Evolutionary conservation across 1,140 invertebrate genomes (phyloP), one percentile per base, ranked within the genome.

Genomic region (Sminthurinus signatus): DNA sequence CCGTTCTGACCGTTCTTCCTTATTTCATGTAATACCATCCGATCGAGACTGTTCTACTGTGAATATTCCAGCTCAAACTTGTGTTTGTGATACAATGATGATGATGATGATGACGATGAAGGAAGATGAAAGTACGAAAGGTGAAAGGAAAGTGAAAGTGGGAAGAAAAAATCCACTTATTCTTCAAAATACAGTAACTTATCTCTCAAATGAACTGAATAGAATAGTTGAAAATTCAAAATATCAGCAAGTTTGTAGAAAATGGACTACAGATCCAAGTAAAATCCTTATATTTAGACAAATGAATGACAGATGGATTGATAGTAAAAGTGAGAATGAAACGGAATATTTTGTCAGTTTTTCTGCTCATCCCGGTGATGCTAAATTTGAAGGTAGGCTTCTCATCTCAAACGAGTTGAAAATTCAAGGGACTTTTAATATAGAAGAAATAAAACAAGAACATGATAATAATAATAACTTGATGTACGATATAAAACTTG

Each of bases 331-430:
- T 14, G n/a, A n/a, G n/a, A 23, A 15, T n/a, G 12, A 2, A 17
- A 14, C 51, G 2, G 14, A 62, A 2, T 27, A 31, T 44, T 23
- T 62, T 5, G 19, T 62, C n/a, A 14, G 4, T 2, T 54, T 62
- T 27, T 8, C 14, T 14, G 60, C 60, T 17, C 42, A 55, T 2
- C 51, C 50, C 10, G 32, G 19, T 23, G 48, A 54, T 17, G 60
- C 60, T 5, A 5, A 5, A 15, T 62, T 62, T 42, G 60, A 62
- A 23, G 60, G 12, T 25, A 27, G 39, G 12, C 15, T 62, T 8
- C 8, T 4, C 23, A 32, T 62, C 15, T 17, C 19, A 2, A 43
- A 61, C 23, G 48, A 29, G 3, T 5, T n/a, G 43, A 61, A 29
- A 4, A 21, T 10, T 27, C 23, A 21, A 23, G 28, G 39, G n/a